Evolutionary conservation across 2,113 vertebrate genomes (phyloP), one percentile per base, ranked within the genome.

Genomic region (Struthidea cinerea): DNA sequence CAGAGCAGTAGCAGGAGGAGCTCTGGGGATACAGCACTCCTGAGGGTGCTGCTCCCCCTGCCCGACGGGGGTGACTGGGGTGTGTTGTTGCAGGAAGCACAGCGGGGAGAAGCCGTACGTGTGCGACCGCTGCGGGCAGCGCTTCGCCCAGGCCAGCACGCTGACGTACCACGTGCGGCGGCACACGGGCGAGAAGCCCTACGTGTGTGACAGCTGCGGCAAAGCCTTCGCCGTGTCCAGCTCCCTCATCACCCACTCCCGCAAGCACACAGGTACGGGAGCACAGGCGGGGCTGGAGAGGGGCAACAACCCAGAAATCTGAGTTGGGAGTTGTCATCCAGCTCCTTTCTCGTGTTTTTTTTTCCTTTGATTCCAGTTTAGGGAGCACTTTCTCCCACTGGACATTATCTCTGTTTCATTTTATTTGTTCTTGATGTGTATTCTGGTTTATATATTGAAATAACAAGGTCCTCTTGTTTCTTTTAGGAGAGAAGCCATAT

Each of bases 51-150:
- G 73, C 23, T 65, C 2, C 17, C 23, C 16, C 7, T 3, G 13
- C 7, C 30, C 33, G 24, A 18, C n/a, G n/a, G n/a, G 32, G 53
- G 10, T 76, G 74, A 15, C 13, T 4, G 35, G 16, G 44, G 0
- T 1, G 24, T 11, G 87, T 67, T 3, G 26, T 55, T 85, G 3
- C 92, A 99, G 99, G 94, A 99, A 99, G 84, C 99, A 99, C 97
- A 99, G 99, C 16, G 99, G 99, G 5, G 99, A 99, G 97, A 99
- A 99, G 97, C 99, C 99, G 15, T 99, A 99, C 57, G 99, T 99
- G 37, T 99, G 99, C 10, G 99, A 99, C 59, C 97, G 99, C 41
- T 99, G 99, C 23, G 99, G 99, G 6, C 99, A 99, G 98, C 98
- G 99, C 11, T 99, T 99, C 22, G 99, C 99, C 27, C 99, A 99